Conservation (phyloP, 2,888 invertebrate genomes). For the Ischnus inquisitorius region DNA sequence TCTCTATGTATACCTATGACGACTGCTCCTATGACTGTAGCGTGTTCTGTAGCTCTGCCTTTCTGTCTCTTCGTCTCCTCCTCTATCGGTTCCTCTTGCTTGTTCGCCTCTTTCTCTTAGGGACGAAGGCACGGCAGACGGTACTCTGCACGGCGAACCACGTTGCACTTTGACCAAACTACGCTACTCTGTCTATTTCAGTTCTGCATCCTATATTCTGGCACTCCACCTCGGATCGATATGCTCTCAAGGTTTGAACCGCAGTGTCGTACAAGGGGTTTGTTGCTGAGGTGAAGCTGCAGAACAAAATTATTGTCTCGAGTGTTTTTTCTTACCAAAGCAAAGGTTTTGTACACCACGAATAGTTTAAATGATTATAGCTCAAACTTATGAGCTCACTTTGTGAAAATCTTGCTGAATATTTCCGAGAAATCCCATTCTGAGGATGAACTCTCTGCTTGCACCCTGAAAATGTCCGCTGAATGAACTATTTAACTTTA, state of each 20-base stretch:
- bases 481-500: no score
- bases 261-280: not conserved
- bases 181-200: conserved; percentile 23
- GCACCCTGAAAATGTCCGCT: no score
- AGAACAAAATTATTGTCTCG: conserved; percentile 2
- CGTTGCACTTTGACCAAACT: conserved; percentile 39
- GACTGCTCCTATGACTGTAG: conserved; percentile 16
- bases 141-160: conserved; percentile 20
- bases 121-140: conserved; percentile 1
- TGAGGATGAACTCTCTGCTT: no score
- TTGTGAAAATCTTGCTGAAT: no score
- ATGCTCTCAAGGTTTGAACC: conserved; percentile 41
- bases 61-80: conserved; percentile 20
- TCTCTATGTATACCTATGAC: conserved; percentile 56
- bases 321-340: not conserved
- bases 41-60: conserved; percentile 16
- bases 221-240: conserved; percentile 41
- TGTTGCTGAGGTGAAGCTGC: not conserved
- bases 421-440: no score
- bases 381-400: no score
- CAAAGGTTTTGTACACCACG: no score
- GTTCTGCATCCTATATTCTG: conserved; percentile 14
- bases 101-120: conserved; percentile 26
- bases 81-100: conserved; percentile 34
- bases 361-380: no score